Conservation (phyloP, 30 jellyfish, hydroid and myxozoan species). For the Mastigias papua region DNA sequence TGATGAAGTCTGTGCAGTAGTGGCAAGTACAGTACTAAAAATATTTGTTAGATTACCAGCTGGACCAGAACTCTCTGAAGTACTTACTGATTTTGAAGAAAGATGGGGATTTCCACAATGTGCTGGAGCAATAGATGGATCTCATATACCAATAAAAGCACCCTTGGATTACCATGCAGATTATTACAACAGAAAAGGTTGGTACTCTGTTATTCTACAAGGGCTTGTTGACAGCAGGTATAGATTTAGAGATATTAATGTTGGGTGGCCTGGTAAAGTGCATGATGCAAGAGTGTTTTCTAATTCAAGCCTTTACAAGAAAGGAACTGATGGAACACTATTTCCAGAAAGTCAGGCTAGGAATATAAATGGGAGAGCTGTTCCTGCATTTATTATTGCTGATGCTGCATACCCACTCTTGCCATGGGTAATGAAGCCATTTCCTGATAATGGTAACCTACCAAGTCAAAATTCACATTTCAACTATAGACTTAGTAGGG, state of each 20-base stretch:
- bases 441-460: conserved; percentile 31
- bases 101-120: conserved; percentile 69
- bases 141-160: conserved; percentile 68
- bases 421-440: conserved; percentile 43
- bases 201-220: conserved; percentile 50
- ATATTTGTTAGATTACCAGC: conserved; percentile 30
- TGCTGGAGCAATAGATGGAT: conserved; percentile 67
- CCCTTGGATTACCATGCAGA: conserved; percentile 52
- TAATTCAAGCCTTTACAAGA: conserved; percentile 6
- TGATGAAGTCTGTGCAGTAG: conserved; percentile 18
- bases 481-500: neutral
- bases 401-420: conserved; percentile 56
- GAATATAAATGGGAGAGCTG: conserved; percentile 7
- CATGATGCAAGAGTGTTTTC: conserved; percentile 57
- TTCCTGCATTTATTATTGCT: conserved; percentile 14
- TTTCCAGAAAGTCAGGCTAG: conserved; percentile 6
- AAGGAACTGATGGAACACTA: conserved; percentile 7
- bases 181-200: conserved; percentile 56
- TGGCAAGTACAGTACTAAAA: neutral
- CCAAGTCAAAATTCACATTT: conserved; percentile 22
- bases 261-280: conserved; percentile 64
- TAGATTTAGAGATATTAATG: conserved; percentile 34
- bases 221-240: conserved; percentile 35
- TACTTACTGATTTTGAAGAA: conserved; percentile 6
- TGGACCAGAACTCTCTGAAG: neutral